These are phyloP conservation scores for Pachyrhynchus sulphureomaculatus DNA, from an alignment of 1,140 invertebrate genomes.

Conservation along the genomic window DNA sequence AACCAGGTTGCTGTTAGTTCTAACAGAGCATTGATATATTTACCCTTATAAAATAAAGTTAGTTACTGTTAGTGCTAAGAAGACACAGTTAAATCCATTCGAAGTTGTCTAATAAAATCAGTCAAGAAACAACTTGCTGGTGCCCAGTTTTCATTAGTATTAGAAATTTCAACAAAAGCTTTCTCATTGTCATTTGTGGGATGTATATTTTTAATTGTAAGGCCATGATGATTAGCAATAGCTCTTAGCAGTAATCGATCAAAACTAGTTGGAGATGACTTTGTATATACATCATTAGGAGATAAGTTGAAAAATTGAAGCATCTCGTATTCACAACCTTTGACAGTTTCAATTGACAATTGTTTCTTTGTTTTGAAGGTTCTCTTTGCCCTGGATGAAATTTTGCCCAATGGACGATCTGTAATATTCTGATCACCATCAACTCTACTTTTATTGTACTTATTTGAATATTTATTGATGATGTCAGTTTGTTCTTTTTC, in stretches of 20 bases:
- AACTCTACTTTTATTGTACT: conserved; percentile 15
- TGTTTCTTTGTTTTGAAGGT: conserved; percentile 40
- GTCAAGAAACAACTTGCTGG: conserved; percentile 36
- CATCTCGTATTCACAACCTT: conserved; percentile 37
- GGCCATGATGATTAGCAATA: conserved; percentile 44
- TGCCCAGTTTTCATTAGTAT: conserved; percentile 31
- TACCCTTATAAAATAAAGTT: too few species aligned
- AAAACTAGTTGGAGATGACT: conserved; percentile 40
- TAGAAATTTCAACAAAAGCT: conserved; percentile 38
- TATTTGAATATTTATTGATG: conserved; percentile 32
- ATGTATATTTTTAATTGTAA: conserved; percentile 40
- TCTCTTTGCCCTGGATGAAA: conserved; percentile 38
- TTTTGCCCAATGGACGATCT: conserved; percentile 25
- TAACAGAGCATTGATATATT: too few species aligned
- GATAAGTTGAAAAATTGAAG: conserved; percentile 39
- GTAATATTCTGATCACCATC: neutral
- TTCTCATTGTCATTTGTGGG: conserved; percentile 22
- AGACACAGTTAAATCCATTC: too few species aligned
- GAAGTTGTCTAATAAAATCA: conserved; percentile 36
- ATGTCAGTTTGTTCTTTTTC: conserved; percentile 41
- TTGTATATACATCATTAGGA: conserved; percentile 35
- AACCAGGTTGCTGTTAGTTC: too few species aligned
- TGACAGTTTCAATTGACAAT: conserved; percentile 36
- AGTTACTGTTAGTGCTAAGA: too few species aligned
- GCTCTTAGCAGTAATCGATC: conserved; percentile 44